Evolutionary conservation across 2,113 vertebrate genomes (phyloP), one percentile per base, ranked within the genome.

Genomic region (Channa maculata): DNA sequence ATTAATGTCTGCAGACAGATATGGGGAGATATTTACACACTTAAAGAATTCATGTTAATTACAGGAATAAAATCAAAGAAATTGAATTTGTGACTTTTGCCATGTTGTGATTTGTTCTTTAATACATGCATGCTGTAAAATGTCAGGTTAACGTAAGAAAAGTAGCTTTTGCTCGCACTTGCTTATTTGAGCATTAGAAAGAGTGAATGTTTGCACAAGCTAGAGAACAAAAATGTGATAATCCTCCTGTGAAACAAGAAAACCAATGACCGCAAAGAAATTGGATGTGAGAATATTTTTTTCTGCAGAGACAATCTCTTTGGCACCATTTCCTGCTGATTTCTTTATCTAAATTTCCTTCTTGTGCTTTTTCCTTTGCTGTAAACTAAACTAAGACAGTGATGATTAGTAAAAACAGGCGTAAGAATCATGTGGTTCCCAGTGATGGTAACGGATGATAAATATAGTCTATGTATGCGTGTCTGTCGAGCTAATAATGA

Each of bases 1-100:
- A 0, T 99, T 97, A 5, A 98, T 95, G 91, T 99, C 97, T 99
- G 89, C 8, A 37, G 44, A 82, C 5, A 81, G 3, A 45, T 24
- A 24, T 51, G 15, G 57, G 15, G 41, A 59, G 1, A 59, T 8
- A 15, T 13, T 24, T 24, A 24, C 24, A 24, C 24, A 24, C 24
- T 24, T 24, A 24, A 24, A 24, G 24, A 24, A 24, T 24, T 24
- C 24, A 24, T 24, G 24, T 24, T 24, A 24, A 24, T 24, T 24
- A 24, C 24, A 24, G 24, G 24, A 24, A 24, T 24, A 1, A 24
- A 24, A 24, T 24, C 24, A 24, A 24, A 24, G 24, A 24, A 24
- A 24, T 24, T 24, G 24, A 24, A 24, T 24, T 24, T 24, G 24
- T 24, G 24, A 24, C 24, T 24, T 24, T 24, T 24, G 24, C 24